Evolutionary conservation across 2,888 invertebrate genomes (phyloP).

Genomic region (Drosophila planitibia): DNA sequence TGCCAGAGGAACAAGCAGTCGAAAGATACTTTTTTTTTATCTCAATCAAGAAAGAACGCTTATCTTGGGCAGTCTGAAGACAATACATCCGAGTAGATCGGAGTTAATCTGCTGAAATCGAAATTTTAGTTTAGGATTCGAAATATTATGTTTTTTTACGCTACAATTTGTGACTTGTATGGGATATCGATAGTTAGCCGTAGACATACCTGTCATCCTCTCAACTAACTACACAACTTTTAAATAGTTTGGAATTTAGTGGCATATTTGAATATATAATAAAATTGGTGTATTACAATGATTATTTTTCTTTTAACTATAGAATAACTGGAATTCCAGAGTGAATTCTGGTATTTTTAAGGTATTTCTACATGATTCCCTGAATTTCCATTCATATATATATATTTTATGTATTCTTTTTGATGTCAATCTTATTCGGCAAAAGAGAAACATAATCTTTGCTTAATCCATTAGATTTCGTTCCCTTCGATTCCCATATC

Average conservation of each 20-base stretch:
- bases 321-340: background rate
- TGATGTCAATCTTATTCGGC: background rate
- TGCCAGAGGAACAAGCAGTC: background rate
- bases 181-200: background rate
- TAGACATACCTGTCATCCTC: background rate
- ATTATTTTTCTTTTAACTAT: background rate
- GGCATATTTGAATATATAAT: background rate
- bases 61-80: background rate
- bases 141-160: background rate
- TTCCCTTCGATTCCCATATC: background rate
- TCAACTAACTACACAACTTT: background rate
- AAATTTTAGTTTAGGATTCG: background rate
- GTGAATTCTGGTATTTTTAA: background rate
- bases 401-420: background rate
- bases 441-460: rapidly evolving
- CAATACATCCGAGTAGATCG: rapidly evolving
- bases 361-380: background rate
- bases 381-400: background rate
- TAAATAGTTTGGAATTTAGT: background rate
- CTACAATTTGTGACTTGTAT: background rate
- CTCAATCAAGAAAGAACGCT: background rate
- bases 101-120: background rate
- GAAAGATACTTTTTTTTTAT: background rate
- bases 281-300: background rate
- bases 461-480: background rate